A percentile compares a stretch with the other conserved stretches of the same genome.
phyloP scores from a whole-genome alignment of 2,888 invertebrate species.

The Acronicta aceris region DNA sequence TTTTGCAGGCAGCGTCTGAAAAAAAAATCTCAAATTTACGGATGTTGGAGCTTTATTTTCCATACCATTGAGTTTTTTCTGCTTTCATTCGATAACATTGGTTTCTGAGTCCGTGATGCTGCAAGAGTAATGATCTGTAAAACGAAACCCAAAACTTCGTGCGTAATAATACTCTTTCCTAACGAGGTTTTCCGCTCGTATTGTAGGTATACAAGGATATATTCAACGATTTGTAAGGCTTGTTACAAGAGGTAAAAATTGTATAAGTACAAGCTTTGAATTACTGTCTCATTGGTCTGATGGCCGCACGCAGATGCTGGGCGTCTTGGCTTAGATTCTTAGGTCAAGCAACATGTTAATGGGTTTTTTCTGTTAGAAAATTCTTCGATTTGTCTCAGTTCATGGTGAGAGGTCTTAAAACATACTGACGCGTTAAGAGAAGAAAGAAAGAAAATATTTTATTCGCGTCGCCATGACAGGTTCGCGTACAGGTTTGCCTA shows the following conservation, averaged over 20 bases:
- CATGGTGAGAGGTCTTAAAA: too few relatives aligned
- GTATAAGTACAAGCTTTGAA: too few relatives aligned
- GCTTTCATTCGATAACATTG: conserved; percentile 16
- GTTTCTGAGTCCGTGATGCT: conserved; percentile 11
- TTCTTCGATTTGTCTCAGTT: too few relatives aligned
- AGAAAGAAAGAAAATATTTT: too few relatives aligned
- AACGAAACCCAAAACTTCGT: conserved; percentile 6
- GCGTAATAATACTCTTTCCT: neutral
- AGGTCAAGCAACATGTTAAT: too few relatives aligned
- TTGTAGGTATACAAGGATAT: neutral
- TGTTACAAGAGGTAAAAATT: neutral
- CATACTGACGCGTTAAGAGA: too few relatives aligned
- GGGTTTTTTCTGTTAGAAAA: too few relatives aligned
- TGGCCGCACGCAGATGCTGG: too few relatives aligned
- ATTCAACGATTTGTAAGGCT: neutral
- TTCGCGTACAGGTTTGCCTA: too few relatives aligned
- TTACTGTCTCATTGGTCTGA: too few relatives aligned
- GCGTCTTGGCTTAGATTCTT: too few relatives aligned
- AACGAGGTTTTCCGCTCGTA: conserved; percentile 5
- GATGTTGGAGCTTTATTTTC: conserved; percentile 16
- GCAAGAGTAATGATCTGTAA: conserved; percentile 18
- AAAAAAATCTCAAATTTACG: conserved; percentile 1
- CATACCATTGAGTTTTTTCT: conserved; percentile 20
- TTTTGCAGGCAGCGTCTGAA: neutral
- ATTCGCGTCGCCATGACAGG: too few relatives aligned